A percentile compares a stretch with the other conserved stretches of the same genome.
Conservation (phyloP, 2,113 vertebrate species). For the Stegostoma tigrinum region DNA sequence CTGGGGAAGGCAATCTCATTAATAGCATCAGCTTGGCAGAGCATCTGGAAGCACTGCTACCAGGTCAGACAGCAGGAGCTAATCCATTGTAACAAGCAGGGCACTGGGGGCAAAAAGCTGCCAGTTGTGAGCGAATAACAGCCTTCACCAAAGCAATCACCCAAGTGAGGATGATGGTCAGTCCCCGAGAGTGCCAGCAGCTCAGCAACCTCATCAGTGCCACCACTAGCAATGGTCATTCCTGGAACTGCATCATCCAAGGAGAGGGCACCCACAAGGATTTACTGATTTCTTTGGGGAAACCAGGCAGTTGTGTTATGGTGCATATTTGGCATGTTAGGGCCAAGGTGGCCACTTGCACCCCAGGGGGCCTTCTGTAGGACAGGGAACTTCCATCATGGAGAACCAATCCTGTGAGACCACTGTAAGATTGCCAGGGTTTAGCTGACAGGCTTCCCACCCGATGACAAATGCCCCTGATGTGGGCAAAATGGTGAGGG, state of each 20-base stretch:
- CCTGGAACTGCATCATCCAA: neutral
- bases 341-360: neutral
- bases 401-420: neutral
- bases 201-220: neutral
- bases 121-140: neutral
- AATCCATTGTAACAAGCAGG: neutral
- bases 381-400: neutral
- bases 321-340: neutral
- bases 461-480: neutral
- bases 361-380: neutral
- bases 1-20: neutral
- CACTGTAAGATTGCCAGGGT: neutral
- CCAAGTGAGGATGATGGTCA: too few species aligned
- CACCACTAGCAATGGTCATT: neutral
- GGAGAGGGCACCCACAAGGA: neutral
- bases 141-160: neutral
- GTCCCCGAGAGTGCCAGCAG: too few species aligned
- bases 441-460: neutral
- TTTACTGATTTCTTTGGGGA: neutral
- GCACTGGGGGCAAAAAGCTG: too few species aligned
- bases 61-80: neutral
- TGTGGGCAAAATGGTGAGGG: neutral
- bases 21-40: neutral
- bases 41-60: neutral
- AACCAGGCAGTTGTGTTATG: neutral